phyloP scores from a whole-genome alignment of 2,888 invertebrate genomes.

The Sphaeridia pumilis region DNA sequence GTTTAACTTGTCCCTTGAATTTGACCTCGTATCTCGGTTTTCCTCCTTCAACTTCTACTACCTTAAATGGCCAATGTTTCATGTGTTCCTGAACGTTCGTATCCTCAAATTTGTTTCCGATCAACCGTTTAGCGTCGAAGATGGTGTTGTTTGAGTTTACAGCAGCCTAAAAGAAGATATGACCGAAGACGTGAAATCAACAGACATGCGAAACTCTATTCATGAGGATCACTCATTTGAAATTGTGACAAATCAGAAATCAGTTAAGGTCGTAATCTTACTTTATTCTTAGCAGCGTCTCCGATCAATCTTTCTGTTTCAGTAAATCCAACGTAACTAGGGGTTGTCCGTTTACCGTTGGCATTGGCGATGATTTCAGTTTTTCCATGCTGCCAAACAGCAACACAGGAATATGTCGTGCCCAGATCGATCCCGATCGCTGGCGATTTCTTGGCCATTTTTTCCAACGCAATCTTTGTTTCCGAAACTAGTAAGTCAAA shows the following conservation, averaged over 20 bases:
- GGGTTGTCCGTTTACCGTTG: conserved; percentile 70
- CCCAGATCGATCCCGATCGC: conserved; percentile 80
- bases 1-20: conserved; percentile 54
- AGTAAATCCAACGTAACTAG: conserved; percentile 75
- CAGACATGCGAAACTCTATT: too few relatives aligned
- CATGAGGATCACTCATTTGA: too few relatives aligned
- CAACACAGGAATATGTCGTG: conserved; percentile 76
- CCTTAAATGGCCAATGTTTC: conserved; percentile 92
- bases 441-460: too few relatives aligned
- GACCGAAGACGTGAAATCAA: too few relatives aligned
- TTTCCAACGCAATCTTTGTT: too few relatives aligned
- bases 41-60: conserved; percentile 55
- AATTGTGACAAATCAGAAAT: too few relatives aligned
- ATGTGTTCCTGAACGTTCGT: too few relatives aligned
- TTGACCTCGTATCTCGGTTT: not conserved
- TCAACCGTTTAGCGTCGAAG: too few relatives aligned
- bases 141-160: too few relatives aligned
- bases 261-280: conserved; percentile 37
- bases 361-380: conserved; percentile 75
- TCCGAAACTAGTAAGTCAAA: too few relatives aligned
- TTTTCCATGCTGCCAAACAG: conserved; percentile 67
- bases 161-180: too few relatives aligned
- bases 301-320: conserved; percentile 72
- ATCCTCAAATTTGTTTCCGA: too few relatives aligned
- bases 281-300: conserved; percentile 77